These are phyloP conservation scores for Oryctes rhinoceros DNA, from an alignment of 1,140 invertebrate species.

Conservation along the genomic window DNA sequence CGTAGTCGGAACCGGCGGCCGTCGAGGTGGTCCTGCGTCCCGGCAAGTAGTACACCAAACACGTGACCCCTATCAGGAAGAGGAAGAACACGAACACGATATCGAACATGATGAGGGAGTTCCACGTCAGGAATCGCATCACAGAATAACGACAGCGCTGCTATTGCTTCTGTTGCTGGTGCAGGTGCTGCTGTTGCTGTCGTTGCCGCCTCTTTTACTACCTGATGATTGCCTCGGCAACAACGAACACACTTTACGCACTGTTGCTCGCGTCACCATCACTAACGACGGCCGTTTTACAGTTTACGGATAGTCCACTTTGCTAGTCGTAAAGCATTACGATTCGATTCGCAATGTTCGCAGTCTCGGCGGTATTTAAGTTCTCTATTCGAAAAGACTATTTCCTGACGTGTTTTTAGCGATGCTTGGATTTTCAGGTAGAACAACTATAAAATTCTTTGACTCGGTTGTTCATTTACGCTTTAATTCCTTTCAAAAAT, in stretches of 20 bases:
- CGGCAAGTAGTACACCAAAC: constrained; percentile 81
- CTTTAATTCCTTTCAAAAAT: too few relatives aligned
- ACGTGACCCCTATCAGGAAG: constrained; percentile 81
- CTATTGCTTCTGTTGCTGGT: background rate
- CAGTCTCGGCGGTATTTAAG: too few relatives aligned
- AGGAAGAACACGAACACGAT: constrained; percentile 85
- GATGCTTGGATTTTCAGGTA: too few relatives aligned
- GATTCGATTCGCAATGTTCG: too few relatives aligned
- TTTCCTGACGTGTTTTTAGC: too few relatives aligned
- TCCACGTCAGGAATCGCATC: constrained; percentile 84
- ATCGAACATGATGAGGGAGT: constrained; percentile 86
- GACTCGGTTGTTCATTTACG: too few relatives aligned
- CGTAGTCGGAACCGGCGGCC: constrained; percentile 42
- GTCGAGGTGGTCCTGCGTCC: constrained; percentile 57
- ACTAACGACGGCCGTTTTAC: background rate
- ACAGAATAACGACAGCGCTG: constrained; percentile 46
- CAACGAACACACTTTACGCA: background rate
- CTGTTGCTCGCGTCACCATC: constrained; percentile 1
- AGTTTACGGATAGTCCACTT: too few relatives aligned
- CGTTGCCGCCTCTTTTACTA: too few relatives aligned
- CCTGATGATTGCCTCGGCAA: background rate
- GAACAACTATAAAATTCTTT: too few relatives aligned
- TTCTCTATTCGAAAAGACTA: too few relatives aligned
- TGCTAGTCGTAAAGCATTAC: too few relatives aligned
- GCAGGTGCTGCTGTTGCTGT: background rate